phyloP scores from a whole-genome alignment of 2,888 invertebrate genomes.

The Drosophila putrida region DNA sequence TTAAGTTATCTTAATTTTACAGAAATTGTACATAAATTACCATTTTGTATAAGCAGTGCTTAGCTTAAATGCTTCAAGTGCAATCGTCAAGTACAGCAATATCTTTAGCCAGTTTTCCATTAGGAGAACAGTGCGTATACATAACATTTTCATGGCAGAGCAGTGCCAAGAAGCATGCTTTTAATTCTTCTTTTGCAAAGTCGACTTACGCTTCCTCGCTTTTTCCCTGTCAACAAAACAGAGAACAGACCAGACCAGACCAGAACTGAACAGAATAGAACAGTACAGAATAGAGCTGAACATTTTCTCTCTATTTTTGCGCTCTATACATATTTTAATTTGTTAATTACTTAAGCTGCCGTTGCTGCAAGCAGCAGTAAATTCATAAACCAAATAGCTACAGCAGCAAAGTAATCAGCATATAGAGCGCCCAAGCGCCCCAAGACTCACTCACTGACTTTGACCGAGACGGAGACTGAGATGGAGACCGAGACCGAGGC shows the following conservation, averaged over 20 bases:
- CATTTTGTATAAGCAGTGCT: constrained; percentile 17
- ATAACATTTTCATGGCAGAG: constrained; percentile 44
- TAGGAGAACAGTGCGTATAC: constrained; percentile 38
- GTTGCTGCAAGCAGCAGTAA: constrained; percentile 51
- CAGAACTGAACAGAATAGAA: constrained; percentile 3
- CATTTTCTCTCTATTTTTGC: constrained; percentile 35
- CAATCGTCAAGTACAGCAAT: constrained; percentile 7
- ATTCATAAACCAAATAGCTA: constrained; percentile 68
- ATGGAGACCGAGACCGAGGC: background rate
- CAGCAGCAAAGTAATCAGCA: constrained; percentile 71
- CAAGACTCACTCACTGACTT: constrained; percentile 25
- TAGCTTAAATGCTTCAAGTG: constrained; percentile 12
- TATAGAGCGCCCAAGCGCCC: constrained; percentile 44
- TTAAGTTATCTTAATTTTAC: background rate
- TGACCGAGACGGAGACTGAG: constrained; percentile 30
- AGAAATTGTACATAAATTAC: constrained; percentile 6
- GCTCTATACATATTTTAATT: constrained; percentile 73
- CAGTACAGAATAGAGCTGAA: constrained; percentile 1
- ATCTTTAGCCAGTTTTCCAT: constrained; percentile 32
- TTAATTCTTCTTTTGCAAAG: constrained; percentile 31
- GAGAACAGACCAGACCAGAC: constrained; percentile 11
- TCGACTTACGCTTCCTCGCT: constrained; percentile 13
- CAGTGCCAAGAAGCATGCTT: constrained; percentile 41
- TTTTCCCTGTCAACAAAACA: constrained; percentile 28
- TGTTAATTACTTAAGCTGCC: constrained; percentile 77